A percentile compares a stretch with the other conserved stretches of the same genome.
Conservation (phyloP, 2,113 vertebrate genomes). For the Bubalus kerabau region DNA sequence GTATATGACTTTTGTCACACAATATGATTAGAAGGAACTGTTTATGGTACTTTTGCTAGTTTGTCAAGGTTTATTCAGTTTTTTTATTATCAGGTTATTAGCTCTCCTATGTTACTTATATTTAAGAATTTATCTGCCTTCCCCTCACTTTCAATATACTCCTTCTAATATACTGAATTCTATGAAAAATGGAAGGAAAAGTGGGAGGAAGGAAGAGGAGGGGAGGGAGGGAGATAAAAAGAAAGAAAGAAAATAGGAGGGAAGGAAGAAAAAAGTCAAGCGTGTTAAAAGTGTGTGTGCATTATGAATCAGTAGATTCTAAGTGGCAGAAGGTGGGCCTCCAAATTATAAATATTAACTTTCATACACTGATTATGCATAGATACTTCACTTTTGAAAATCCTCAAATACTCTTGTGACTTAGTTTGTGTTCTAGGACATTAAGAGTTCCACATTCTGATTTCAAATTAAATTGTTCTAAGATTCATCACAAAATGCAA, state of each 20-base stretch:
- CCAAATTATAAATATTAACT: not conserved
- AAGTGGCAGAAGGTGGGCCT: not conserved
- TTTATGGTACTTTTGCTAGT: not conserved
- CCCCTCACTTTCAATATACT: not conserved
- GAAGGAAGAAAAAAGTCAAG: not conserved
- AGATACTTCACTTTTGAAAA: not conserved
- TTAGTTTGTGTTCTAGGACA: not conserved
- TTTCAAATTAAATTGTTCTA: not conserved
- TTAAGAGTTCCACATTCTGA: not conserved
- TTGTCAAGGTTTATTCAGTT: not conserved
- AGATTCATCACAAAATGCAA: not conserved
- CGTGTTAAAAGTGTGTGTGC: not conserved
- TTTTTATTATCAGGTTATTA: not conserved
- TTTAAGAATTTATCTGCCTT: not conserved
- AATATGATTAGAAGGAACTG: not conserved
- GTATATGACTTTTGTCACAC: not conserved
- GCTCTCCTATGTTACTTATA: not conserved
- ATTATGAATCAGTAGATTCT: not conserved
- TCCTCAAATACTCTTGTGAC: not conserved
- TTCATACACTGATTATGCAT: not conserved
- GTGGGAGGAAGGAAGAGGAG: accelerated
- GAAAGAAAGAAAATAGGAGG: not conserved
- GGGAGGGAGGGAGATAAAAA: not conserved
- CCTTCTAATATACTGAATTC: not conserved
- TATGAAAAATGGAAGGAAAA: not conserved